Conservation (phyloP, 2,797 vertebrate genomes). For the Chelonia mydas region DNA sequence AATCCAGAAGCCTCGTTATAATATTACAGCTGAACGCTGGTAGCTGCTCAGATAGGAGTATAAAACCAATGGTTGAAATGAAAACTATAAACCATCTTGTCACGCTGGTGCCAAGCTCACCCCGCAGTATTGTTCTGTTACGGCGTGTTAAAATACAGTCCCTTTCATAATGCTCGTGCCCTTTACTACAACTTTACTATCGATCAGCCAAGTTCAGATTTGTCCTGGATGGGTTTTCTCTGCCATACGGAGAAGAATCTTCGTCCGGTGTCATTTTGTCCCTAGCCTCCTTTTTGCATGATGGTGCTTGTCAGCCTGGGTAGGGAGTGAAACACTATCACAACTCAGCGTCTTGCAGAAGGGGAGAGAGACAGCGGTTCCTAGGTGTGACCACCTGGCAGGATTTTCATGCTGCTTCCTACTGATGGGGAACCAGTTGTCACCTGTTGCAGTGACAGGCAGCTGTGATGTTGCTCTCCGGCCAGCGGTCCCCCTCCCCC, state of each 20-base stretch:
- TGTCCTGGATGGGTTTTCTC: background rate
- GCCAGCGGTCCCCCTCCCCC: background rate
- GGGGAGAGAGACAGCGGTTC: background rate
- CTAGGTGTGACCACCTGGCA: background rate
- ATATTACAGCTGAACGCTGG: rapidly evolving
- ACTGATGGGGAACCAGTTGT: background rate
- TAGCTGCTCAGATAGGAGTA: background rate
- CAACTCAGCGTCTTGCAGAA: background rate
- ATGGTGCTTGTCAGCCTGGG: background rate
- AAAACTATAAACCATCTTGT: background rate
- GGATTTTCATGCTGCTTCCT: background rate
- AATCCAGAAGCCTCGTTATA: background rate
- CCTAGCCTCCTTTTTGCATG: background rate
- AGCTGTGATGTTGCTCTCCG: background rate
- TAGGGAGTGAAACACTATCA: no score
- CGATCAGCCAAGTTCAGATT: background rate
- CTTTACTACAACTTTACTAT: background rate
- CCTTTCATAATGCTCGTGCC: background rate
- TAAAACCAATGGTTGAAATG: rapidly evolving
- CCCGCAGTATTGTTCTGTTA: rapidly evolving
- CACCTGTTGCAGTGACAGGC: background rate
- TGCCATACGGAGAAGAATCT: no score
- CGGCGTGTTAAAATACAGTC: rapidly evolving
- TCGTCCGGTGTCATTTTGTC: background rate
- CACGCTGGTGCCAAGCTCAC: rapidly evolving